Evolutionary conservation across 2,113 vertebrate species (phyloP).

Genomic region (Hippocampus barbouri): DNA sequence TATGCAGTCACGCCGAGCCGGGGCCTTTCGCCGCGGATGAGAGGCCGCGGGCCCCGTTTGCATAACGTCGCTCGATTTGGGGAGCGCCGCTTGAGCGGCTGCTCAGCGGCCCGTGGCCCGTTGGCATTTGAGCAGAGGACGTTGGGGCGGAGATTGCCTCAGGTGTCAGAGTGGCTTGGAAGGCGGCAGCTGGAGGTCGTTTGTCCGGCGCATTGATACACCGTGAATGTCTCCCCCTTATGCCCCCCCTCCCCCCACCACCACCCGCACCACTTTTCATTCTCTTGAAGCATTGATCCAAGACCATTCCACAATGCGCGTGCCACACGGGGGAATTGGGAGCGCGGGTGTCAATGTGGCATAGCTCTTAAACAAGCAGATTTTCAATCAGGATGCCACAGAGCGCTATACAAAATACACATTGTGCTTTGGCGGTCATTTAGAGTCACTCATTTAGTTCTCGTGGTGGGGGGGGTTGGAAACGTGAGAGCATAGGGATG

Average conservation of each 20-base stretch:
- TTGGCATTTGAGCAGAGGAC: conserved; percentile 71
- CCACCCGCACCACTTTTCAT: conserved; percentile 20
- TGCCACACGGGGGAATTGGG: conserved; percentile 43
- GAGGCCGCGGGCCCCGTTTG: conserved; percentile 52
- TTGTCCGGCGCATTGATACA: conserved; percentile 64
- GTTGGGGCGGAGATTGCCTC: conserved; percentile 64
- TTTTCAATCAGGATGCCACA: conserved; percentile 56
- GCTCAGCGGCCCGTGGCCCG: conserved; percentile 62
- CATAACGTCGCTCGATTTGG: conserved; percentile 57
- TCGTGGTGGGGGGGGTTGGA: conserved; percentile 34
- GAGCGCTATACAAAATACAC: conserved; percentile 44
- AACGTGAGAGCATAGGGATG: conserved; percentile 34
- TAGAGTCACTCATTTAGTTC: conserved; percentile 57
- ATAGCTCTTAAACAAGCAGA: conserved; percentile 39
- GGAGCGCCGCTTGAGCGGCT: conserved; percentile 62
- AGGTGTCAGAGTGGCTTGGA: conserved; percentile 61
- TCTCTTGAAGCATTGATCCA: conserved; percentile 64
- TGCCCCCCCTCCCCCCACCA: no score
- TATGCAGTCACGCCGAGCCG: conserved; percentile 61
- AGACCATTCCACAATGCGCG: conserved; percentile 55
- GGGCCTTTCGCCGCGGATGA: conserved; percentile 52
- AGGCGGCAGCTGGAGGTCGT: conserved; percentile 62
- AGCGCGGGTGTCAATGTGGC: conserved; percentile 36
- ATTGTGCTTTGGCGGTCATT: conserved; percentile 48
- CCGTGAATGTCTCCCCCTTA: conserved; percentile 18